Conservation (phyloP, 2,113 vertebrate species). For the Columba livia region DNA sequence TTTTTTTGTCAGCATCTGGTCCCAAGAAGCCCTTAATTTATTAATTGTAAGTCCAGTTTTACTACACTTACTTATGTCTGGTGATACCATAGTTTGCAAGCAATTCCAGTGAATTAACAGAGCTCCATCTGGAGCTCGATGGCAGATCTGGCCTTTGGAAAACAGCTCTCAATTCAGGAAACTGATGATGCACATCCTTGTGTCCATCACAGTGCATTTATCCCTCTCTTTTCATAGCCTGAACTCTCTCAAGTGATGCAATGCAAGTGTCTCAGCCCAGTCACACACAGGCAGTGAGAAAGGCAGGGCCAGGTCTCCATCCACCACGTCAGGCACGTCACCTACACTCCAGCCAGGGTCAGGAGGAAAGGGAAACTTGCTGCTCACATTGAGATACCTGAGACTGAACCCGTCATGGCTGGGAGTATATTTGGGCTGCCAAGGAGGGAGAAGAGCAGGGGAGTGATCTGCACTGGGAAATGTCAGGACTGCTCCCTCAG, state of each 20-base stretch:
- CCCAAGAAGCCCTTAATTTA: not conserved
- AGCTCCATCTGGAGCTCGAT: not conserved
- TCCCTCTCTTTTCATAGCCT: not conserved
- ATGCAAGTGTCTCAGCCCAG: not conserved
- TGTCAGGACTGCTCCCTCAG: not conserved
- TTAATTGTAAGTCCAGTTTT: not conserved
- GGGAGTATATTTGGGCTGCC: not conserved
- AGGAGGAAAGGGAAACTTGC: not conserved
- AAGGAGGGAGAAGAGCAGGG: not conserved
- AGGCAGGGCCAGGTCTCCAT: not conserved
- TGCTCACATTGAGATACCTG: not conserved
- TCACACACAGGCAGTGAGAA: not conserved
- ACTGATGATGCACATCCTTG: not conserved
- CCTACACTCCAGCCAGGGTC: not conserved
- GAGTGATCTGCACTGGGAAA: not conserved
- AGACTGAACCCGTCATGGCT: not conserved
- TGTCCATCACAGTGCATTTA: not conserved
- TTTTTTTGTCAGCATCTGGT: not conserved
- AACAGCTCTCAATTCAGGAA: not conserved
- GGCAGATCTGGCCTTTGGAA: not conserved
- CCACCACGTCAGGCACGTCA: fast-evolving
- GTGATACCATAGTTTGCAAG: not conserved
- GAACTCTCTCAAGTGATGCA: not conserved
- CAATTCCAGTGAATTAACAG: not conserved
- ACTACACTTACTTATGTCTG: not conserved